A percentile compares a stretch with the other conserved stretches of the same genome.
These are phyloP conservation scores for Morone saxatilis DNA, from an alignment of 2,113 vertebrate species.

Conservation along the genomic window DNA sequence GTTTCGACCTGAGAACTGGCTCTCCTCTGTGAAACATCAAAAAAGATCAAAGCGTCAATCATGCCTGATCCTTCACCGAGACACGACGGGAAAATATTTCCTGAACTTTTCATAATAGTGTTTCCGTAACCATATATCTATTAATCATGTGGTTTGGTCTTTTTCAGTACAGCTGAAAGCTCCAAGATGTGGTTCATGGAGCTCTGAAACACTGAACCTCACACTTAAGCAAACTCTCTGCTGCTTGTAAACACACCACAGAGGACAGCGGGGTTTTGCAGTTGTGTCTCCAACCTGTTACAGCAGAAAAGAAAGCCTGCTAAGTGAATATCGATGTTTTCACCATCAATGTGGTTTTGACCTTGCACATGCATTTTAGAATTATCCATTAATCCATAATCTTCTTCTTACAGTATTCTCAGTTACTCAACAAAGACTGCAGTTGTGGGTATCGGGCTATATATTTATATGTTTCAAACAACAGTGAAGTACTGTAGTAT, in stretches of 20 bases:
- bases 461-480: neutral
- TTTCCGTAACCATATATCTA: constrained; percentile 61
- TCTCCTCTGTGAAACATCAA: constrained; percentile 66
- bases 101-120: constrained; percentile 49
- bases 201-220: constrained; percentile 41
- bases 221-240: constrained; percentile 32
- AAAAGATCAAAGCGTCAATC: constrained; percentile 75
- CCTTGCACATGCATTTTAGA: neutral
- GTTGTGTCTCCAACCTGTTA: constrained; percentile 28
- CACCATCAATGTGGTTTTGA: neutral
- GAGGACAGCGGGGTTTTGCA: constrained; percentile 4
- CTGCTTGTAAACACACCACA: constrained; percentile 47
- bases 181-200: constrained; percentile 44
- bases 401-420: neutral
- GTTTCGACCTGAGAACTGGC: constrained; percentile 67
- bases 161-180: constrained; percentile 43
- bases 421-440: neutral
- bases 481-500: neutral
- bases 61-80: constrained; percentile 58
- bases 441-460: neutral
- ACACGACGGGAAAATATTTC: constrained; percentile 73
- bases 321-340: neutral
- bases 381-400: neutral
- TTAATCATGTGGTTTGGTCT: constrained; percentile 60
- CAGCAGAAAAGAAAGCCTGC: neutral